Evolutionary conservation across 92 coral and sea anemone species (phyloP).

Genomic region (Zoanthus solanderi): DNA sequence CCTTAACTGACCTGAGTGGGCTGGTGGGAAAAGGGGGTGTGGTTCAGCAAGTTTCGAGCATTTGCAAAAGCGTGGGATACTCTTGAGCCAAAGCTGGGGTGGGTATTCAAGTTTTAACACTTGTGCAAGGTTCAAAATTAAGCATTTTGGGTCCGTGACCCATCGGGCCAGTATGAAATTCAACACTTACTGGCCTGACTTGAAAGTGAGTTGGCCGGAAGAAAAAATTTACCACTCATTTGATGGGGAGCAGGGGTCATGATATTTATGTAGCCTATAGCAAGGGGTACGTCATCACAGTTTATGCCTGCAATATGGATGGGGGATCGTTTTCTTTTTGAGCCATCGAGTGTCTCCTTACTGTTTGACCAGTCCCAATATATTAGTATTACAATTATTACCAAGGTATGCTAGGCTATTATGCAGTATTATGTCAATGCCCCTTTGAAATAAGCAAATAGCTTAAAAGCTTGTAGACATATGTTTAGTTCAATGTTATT

Average conservation of each 20-base stretch:
- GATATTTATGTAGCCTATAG: conserved; percentile 8
- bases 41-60: conserved; percentile 2
- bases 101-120: conserved; percentile 2
- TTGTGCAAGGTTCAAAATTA: conserved; percentile 11
- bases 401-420: not conserved
- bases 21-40: not conserved
- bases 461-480: conserved; percentile 13
- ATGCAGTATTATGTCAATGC: conserved; percentile 5
- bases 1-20: too few relatives aligned
- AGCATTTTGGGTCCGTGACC: conserved; percentile 5
- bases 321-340: not conserved
- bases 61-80: not conserved
- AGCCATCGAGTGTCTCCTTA: not conserved
- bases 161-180: conserved; percentile 4
- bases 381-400: conserved; percentile 6
- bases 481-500: not conserved
- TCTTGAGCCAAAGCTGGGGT: conserved; percentile 10
- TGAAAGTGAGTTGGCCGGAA: not conserved
- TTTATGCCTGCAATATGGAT: not conserved
- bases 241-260: conserved; percentile 6
- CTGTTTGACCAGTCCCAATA: not conserved
- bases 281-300: not conserved
- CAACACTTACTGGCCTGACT: conserved; percentile 11
- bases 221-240: not conserved
- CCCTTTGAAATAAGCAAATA: conserved; percentile 4